Evolutionary conservation across 2,113 vertebrate species (phyloP), one percentile per base, ranked within the genome.

Genomic region (Aspidoscelis tigris): DNA sequence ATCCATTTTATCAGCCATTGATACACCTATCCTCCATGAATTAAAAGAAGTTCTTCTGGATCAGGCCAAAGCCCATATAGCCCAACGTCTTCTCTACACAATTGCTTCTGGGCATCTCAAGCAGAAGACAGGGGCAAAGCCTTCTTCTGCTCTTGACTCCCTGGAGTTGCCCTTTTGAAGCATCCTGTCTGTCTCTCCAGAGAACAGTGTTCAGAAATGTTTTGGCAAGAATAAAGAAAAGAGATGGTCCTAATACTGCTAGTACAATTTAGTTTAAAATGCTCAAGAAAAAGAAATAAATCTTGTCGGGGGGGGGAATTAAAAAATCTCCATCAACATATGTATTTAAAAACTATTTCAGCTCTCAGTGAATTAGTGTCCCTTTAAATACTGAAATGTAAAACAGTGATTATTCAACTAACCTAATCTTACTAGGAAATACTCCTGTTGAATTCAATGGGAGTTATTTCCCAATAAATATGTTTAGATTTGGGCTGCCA

Each of bases 371-470:
- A 88, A 92, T 78, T 85, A 89, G 85, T 93, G 91, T 92, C 90
- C 87, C 90, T 94, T 94, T 94, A 92, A 94, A 90, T 93, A 93
- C 79, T 82, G 82, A 83, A 77, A 90, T 21, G 2, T 91, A 89
- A 84, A 83, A 20, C 80, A 88, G 86, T 90, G 41, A 22, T 89
- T 83, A 10, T 73, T 76, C 10, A 79, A 88, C 44, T 70, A 71
- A n/a, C 74, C 55, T 74, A 82, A n/a, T 26, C n/a, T 58, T 55
- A 44, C 41, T 71, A 22, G 76, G 39, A 84, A 84, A 75, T 24
- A 22, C 44, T 61, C 18, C 53, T 84, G 33, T 22, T 78, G 39
- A 78, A 71, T 2, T 78, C 16, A 47, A 22, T 24, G 53, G 68
- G 43, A 78, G n/a, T 78, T 39, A 7, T 70, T 79, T 84, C 43